Evolutionary conservation across 1,140 invertebrate species (phyloP).

Genomic region (Pissodes strobi): DNA sequence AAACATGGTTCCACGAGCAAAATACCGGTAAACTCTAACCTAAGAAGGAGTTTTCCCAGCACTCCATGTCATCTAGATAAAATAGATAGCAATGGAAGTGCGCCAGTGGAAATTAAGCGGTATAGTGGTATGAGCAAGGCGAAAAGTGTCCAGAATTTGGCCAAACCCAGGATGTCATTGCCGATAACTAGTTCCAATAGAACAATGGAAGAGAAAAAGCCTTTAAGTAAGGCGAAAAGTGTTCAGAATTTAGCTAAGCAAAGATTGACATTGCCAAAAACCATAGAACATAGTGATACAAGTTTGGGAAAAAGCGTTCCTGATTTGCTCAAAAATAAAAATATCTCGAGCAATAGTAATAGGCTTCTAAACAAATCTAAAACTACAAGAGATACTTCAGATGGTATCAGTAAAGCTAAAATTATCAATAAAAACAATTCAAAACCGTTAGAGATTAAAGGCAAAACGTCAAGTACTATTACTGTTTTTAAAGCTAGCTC

Average conservation of each 20-base stretch:
- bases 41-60: slow-evolving; percentile 48
- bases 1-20: slow-evolving; percentile 37
- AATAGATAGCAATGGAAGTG: slow-evolving; percentile 46
- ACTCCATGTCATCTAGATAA: slow-evolving; percentile 52
- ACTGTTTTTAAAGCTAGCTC: not conserved
- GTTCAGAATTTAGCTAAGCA: slow-evolving; percentile 39
- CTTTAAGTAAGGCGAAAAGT: slow-evolving; percentile 36
- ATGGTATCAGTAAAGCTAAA: slow-evolving; percentile 11
- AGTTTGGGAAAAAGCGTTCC: slow-evolving; percentile 31
- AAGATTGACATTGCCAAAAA: slow-evolving; percentile 12
- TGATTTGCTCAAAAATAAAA: slow-evolving; percentile 22
- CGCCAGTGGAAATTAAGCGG: slow-evolving; percentile 1
- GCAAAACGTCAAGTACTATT: not conserved
- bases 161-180: slow-evolving; percentile 30
- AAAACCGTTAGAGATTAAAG: slow-evolving; percentile 18
- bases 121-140: slow-evolving; percentile 26
- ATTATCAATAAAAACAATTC: not conserved
- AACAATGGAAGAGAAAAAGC: not conserved
- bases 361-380: not conserved
- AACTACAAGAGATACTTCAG: not conserved
- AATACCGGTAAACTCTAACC: slow-evolving; percentile 49
- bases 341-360: not conserved
- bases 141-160: slow-evolving; percentile 41
- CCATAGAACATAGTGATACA: not conserved
- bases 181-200: not conserved